phyloP scores from a whole-genome alignment of 2,888 invertebrate genomes.

The Noctua janthe region DNA sequence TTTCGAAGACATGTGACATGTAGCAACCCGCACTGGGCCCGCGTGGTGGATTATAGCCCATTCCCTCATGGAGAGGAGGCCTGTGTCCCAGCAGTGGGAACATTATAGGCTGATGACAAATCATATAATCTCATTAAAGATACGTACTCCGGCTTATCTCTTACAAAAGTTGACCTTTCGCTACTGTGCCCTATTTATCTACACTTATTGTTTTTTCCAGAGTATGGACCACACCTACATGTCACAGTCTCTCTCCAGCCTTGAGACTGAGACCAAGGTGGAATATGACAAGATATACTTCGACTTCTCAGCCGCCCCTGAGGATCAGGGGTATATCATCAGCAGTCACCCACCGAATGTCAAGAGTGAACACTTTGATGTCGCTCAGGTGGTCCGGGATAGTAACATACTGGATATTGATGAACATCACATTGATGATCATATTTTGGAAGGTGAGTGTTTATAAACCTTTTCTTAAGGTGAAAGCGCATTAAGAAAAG shows the following conservation, averaged over 20 bases:
- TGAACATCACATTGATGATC: conserved; percentile 62
- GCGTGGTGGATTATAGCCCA: too few relatives aligned
- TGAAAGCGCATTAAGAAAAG: too few relatives aligned
- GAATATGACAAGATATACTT: conserved; percentile 85
- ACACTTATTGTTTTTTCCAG: conserved; percentile 66
- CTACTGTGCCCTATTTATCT: too few relatives aligned
- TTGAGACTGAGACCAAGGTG: conserved; percentile 75
- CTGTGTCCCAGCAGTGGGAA: too few relatives aligned
- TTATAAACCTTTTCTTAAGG: too few relatives aligned
- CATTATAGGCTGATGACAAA: too few relatives aligned
- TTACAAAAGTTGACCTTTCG: too few relatives aligned
- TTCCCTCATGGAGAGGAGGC: too few relatives aligned
- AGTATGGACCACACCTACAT: conserved; percentile 85
- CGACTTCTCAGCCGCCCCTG: conserved; percentile 75
- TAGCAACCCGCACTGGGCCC: too few relatives aligned
- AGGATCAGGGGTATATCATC: conserved; percentile 76
- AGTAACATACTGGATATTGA: conserved; percentile 80
- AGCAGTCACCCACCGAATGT: conserved; percentile 68
- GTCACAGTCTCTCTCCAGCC: conserved; percentile 81
- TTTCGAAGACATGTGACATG: too few relatives aligned
- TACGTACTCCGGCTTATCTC: too few relatives aligned
- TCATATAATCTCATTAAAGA: too few relatives aligned
- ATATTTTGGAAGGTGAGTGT: conserved; percentile 78
- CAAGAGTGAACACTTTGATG: conserved; percentile 80
- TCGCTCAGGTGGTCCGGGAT: conserved; percentile 75